Base-by-base conservation (phyloP, 2,797 vertebrate species). In the Ambastaia sidthimunki region DNA sequence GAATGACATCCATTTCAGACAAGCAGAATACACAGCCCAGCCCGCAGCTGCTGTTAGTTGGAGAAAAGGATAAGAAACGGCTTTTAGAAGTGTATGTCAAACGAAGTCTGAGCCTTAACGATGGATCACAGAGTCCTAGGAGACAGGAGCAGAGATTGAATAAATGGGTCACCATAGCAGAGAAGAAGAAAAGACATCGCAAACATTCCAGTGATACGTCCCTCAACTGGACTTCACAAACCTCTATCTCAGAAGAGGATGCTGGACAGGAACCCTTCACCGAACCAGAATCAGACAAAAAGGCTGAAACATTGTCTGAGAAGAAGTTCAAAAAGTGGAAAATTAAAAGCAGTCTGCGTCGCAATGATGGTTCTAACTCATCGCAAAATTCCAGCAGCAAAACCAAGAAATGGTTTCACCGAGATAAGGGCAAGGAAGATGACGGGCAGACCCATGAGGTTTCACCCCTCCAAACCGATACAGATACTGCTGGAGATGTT, bases 41-140 rank as follows among this genome's bases (percentile, higher is more conserved):
- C 0, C 83, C 90, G 62, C 91, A 93, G 88, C 70, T 95, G 79
- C 92, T 92, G 44, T 94, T 77, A 0, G 93, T 97, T 77, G 93
- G 94, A 82, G 93, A 89, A 74, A 85, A 90, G 3, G 95, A 92
- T 2, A 91, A 93, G 7, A 86, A 89, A 74, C 94, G 93, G 3
- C 89, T 95, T 74, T 87, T 95, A 69, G 96, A 96, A 87, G 90
- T 93, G 0, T 92, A 93, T 0, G 90, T 96, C 25, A 92, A 89
- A 71, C 91, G 92, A 74, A 92, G 92, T 9, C 84, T 95, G 72
- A 96, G 95, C 80, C 74, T 95, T 28, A 93, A 93, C 0, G 93
- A 94, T 0, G 87, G 89, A 1, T 1, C 78, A 0, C 62, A 65
- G 10, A 3, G 7, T 77, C n/a, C 7, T 57, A 47, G 0, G 37